Evolutionary conservation across 1,140 invertebrate genomes (phyloP).

Genomic region (Hypsibius dujardini): DNA sequence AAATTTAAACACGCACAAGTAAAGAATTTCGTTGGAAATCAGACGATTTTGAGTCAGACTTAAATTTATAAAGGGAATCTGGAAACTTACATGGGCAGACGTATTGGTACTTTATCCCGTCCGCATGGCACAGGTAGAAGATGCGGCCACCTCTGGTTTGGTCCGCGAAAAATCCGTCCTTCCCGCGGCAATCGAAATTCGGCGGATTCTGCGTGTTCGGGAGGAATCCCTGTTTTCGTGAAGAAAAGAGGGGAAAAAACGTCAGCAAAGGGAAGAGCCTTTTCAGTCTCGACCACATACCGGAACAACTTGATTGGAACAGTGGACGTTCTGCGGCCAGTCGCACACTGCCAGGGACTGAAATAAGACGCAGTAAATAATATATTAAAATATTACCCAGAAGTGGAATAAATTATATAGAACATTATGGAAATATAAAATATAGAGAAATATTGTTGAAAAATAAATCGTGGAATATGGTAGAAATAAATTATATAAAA

Average conservation of each 20-base stretch:
- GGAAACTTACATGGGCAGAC: slow-evolving; percentile 7
- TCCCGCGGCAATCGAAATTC: slow-evolving; percentile 7
- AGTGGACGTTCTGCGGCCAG: slow-evolving; percentile 13
- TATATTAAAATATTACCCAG: too few relatives aligned
- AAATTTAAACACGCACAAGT: background rate
- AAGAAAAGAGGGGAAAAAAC: background rate
- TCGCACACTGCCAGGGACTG: slow-evolving; percentile 2
- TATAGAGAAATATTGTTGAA: too few relatives aligned
- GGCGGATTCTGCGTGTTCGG: slow-evolving; percentile 10
- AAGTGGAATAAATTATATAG: too few relatives aligned
- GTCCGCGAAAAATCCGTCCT: slow-evolving; percentile 12
- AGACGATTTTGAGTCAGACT: too few relatives aligned
- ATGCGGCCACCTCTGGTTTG: background rate
- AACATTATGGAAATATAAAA: too few relatives aligned
- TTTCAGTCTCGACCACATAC: background rate
- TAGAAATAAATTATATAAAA: too few relatives aligned
- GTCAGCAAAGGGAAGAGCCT: background rate
- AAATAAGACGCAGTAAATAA: background rate
- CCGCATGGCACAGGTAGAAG: slow-evolving; percentile 11
- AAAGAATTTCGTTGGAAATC: too few relatives aligned
- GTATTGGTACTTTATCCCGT: slow-evolving; percentile 9
- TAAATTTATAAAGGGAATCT: too few relatives aligned
- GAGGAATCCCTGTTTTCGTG: slow-evolving; percentile 1
- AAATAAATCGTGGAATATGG: too few relatives aligned
- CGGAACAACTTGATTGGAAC: background rate